Evolutionary conservation across 2,113 vertebrate species (phyloP).

Genomic region (Psammodynastes pulverulentus): DNA sequence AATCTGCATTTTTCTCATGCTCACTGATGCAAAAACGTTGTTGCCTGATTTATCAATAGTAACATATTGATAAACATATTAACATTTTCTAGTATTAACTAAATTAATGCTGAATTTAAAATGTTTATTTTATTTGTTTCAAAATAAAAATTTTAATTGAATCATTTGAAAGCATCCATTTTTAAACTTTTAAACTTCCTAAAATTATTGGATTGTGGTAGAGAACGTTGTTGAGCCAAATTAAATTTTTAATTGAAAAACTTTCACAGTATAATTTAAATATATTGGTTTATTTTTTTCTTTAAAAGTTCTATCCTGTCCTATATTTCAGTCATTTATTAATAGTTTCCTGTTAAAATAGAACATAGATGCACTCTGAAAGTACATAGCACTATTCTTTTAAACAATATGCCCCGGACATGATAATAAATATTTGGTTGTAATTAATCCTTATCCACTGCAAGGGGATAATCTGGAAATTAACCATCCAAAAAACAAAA

Average conservation of each 20-base stretch:
- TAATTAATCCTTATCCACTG: background rate
- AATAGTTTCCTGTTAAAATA: constrained; percentile 63
- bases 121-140: background rate
- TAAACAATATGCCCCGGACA: background rate
- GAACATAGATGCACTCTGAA: background rate
- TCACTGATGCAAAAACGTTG: background rate
- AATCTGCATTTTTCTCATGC: background rate
- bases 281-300: background rate
- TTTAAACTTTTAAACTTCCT: background rate
- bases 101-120: background rate
- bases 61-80: background rate
- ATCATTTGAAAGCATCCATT: background rate
- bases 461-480: background rate
- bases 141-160: background rate
- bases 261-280: background rate
- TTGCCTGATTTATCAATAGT: background rate
- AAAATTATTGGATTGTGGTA: background rate
- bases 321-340: constrained; percentile 49
- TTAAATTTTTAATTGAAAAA: background rate
- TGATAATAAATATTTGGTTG: background rate
- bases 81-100: background rate
- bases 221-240: background rate
- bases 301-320: constrained; percentile 55
- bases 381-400: background rate
- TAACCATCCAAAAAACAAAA: background rate